phyloP scores from a whole-genome alignment of 2,888 invertebrate genomes.

The Nudaria mundana region DNA sequence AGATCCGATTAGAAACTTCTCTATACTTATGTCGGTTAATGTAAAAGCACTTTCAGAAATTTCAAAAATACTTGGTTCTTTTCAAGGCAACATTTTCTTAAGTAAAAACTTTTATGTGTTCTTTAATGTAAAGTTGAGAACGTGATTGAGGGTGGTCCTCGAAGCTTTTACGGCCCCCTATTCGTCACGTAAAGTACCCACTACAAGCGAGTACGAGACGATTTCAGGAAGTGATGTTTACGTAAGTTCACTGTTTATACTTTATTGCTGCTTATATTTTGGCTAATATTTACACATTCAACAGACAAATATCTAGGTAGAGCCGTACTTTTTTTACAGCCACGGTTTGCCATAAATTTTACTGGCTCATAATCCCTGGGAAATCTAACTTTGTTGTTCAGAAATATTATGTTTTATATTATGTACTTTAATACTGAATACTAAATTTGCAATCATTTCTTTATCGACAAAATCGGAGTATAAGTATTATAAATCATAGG shows the following conservation, averaged over 20 bases:
- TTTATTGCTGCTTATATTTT: no score
- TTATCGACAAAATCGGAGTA: no score
- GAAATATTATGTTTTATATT: no score
- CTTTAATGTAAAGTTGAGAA: background rate
- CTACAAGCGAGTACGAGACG: background rate
- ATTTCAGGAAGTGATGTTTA: background rate
- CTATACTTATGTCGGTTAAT: background rate
- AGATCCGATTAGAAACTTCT: background rate
- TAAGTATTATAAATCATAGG: no score
- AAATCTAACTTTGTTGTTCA: no score
- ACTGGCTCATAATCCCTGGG: no score
- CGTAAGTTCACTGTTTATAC: background rate
- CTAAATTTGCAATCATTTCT: no score
- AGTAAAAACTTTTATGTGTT: background rate
- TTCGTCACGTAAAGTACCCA: constrained; percentile 13
- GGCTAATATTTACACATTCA: no score
- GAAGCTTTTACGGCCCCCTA: constrained; percentile 7
- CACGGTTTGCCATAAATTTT: no score
- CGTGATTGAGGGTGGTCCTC: background rate
- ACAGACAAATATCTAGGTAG: no score
- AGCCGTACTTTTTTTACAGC: no score
- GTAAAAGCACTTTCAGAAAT: background rate
- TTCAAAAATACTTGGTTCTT: background rate
- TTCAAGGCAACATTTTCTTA: background rate
- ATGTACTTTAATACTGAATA: no score